Evolutionary conservation across 2,888 invertebrate species (phyloP).

Genomic region (Nasonovia ribisnigri): DNA sequence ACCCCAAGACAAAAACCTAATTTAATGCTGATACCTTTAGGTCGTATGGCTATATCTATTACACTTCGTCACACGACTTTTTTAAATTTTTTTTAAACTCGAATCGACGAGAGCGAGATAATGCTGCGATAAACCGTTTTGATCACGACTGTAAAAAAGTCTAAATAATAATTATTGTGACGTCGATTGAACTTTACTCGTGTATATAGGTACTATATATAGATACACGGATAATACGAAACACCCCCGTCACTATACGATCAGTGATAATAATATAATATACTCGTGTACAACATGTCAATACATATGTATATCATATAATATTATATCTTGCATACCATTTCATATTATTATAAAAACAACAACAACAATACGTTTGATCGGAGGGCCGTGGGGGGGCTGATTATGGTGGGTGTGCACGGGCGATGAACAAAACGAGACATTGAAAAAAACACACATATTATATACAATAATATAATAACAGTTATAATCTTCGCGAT

Average conservation of each 20-base stretch:
- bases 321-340: background rate
- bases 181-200: no score
- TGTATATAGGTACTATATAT: background rate
- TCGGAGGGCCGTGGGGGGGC: background rate
- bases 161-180: no score
- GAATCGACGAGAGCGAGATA: no score
- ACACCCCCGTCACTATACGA: background rate
- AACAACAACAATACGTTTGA: background rate
- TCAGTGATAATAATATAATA: background rate
- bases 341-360: background rate
- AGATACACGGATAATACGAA: background rate
- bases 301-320: background rate
- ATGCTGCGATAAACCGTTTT: no score
- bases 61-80: no score
- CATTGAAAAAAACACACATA: background rate
- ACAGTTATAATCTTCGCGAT: constrained; percentile 19
- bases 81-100: no score
- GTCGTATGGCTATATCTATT: no score
- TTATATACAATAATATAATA: background rate
- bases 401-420: background rate
- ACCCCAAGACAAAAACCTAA: no score
- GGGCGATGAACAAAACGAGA: constrained; percentile 41
- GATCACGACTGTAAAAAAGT: no score
- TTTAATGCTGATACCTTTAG: no score
- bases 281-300: background rate